Evolutionary conservation across 2,888 invertebrate genomes (phyloP), one percentile per base, ranked within the genome.

Genomic region (Drosophila maculinotata): DNA sequence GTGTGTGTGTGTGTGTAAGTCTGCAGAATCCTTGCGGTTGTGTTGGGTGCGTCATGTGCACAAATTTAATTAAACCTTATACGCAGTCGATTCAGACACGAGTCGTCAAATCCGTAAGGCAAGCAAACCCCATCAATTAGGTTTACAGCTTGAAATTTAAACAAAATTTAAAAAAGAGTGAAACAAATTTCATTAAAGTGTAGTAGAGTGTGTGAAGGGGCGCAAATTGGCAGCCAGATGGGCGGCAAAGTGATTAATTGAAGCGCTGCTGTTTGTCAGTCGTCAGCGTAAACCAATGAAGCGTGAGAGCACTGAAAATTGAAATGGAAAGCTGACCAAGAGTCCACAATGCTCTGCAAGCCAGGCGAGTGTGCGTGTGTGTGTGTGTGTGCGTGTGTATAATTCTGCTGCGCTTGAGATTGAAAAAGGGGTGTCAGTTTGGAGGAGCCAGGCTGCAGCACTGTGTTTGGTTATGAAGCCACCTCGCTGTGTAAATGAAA

Each of bases 51-150:
- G 69, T 67, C 76, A 63, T 79, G 69, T 68, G 77, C 36, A 58
- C 57, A 70, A 59, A 76, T 73, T 76, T 66, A 70, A 73, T 76
- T 73, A 70, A 73, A 76, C 60, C 60, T 60, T 77, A 86, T 72
- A 57, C 66, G 56, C 47, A 59, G 33, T 59, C 79, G 58, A 78
- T 71, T 64, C 39, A n/a, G 41, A 15, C 26, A 49, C 31, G 52
- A 47, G 23, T 39, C 53, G n/a, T 7, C 54, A 35, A 47, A 30
- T 20, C 36, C 12, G 39, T 25, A 35, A 23, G 25, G 30, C 48
- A 52, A 48, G 31, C 42, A 26, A 36, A 28, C 28, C 31, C 41
- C 69, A 66, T 77, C 84, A 86, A 80, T 72, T 70, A 73, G 70
- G 70, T 73, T 62, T 67, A 66, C 68, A 41, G 36, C 48, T 51